phyloP scores from a whole-genome alignment of 2,113 vertebrate genomes.

The Sus scrofa region DNA sequence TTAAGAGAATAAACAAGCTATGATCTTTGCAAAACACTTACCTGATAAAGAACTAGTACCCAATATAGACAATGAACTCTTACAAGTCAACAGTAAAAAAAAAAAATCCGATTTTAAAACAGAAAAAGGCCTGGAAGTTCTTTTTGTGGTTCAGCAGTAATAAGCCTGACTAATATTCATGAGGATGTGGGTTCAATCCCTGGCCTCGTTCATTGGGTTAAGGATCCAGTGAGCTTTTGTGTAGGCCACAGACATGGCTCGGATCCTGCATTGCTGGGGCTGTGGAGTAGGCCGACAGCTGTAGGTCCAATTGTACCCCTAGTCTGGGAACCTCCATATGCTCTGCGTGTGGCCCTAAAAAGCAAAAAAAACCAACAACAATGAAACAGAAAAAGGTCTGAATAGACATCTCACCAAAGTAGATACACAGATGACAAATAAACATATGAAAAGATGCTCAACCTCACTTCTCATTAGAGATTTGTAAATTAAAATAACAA shows the following conservation, averaged over 20 bases:
- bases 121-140: not conserved
- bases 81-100: not conserved
- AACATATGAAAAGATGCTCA: not conserved
- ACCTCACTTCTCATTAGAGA: not conserved
- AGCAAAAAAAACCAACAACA: no score
- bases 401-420: not conserved
- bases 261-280: no score
- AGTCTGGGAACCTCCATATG: no score
- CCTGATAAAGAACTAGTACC: not conserved
- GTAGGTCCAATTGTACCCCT: no score
- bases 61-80: not conserved
- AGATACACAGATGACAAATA: not conserved
- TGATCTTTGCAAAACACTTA: not conserved
- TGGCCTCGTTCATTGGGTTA: no score
- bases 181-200: no score
- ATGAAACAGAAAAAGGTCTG: not conserved
- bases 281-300: no score
- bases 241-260: no score
- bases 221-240: no score
- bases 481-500: not conserved
- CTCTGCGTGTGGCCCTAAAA: no score
- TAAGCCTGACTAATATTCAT: no score
- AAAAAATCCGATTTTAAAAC: not conserved
- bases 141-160: no score
- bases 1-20: conserved; percentile 17